Conservation (phyloP, 92 coral and sea anemone genomes). For the Chrysogorgia sp. region DNA sequence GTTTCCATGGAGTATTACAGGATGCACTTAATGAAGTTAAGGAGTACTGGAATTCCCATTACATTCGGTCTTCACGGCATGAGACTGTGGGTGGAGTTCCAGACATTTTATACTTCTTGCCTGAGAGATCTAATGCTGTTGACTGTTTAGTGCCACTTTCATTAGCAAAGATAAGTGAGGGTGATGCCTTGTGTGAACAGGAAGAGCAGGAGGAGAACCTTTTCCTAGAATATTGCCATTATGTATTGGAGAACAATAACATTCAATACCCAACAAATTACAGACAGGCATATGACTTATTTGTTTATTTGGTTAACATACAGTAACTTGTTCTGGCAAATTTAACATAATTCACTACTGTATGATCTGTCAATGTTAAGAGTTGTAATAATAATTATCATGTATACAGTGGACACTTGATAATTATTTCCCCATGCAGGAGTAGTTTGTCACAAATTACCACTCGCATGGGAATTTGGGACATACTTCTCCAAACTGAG, state of each 20-base stretch:
- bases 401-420: too few species aligned
- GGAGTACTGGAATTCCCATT: slow-evolving; percentile 40
- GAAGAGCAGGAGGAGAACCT: neutral
- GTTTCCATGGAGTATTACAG: slow-evolving; percentile 14
- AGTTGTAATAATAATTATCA: too few species aligned
- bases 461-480: too few species aligned
- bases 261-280: slow-evolving; percentile 17
- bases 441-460: too few species aligned
- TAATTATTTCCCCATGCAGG: too few species aligned
- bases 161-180: slow-evolving; percentile 25
- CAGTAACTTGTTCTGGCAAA: neutral
- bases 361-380: too few species aligned
- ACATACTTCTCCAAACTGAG: too few species aligned
- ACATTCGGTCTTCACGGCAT: slow-evolving; percentile 28
- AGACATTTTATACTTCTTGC: slow-evolving; percentile 33
- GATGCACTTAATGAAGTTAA: slow-evolving; percentile 34
- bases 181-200: slow-evolving; percentile 6
- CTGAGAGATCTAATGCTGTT: slow-evolving; percentile 33
- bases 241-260: neutral
- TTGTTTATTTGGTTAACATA: slow-evolving; percentile 1
- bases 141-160: slow-evolving; percentile 37
- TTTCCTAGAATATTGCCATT: neutral
- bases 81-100: slow-evolving; percentile 46
- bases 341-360: too few species aligned
- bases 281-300: slow-evolving; percentile 1